Evolutionary conservation across 37 sponge, comb jelly and placozoan genomes (phyloP), one percentile per base, ranked within the genome.

Genomic region (Amphimedon queenslandica): DNA sequence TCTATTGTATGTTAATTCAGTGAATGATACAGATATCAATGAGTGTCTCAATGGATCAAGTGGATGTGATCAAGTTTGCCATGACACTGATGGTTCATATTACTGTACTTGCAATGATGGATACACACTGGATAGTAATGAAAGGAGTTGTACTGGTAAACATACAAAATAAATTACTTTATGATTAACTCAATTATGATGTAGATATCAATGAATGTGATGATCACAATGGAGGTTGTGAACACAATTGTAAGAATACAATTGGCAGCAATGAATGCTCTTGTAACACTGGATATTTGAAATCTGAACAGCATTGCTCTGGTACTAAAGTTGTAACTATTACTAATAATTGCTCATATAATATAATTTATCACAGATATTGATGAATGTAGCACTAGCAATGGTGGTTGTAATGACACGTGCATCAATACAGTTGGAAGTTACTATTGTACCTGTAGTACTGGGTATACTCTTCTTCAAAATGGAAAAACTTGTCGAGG

Each of bases 121-220:
- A 32, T 80, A 51, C 42, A 0, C 21, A 30, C 64, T 70, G n/a
- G 72, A 80, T 51, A 58, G 24, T 0, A 65, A 30, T 63, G 40
- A 16, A 29, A 1, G 40, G 27, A 41, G 37, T 4, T 77, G 84
- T 40, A 58, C 57, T 40, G 66, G 66, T 79, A 70, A 8, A 28
- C 30, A 66, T 16, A 1, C 0, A 21, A 3, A 55, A 11, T 2
- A 29, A 6, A 33, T 67, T 53, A 53, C 2, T 29, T 21, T 21
- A 24, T 3, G 8, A 20, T 36, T 4, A 36, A 24, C 66, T 24
- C 40, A 57, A 24, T 47, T 47, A 8, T 18, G 8, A 18, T 47
- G 13, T 58, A 82, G 83, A 82, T 42, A 33, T 70, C 31, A 65
- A 75, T 69, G 83, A 80, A 37, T 80, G 81, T 80, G 56, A 4